Conservation (phyloP, 2,113 vertebrate genomes). For the Archilochus colubris region DNA sequence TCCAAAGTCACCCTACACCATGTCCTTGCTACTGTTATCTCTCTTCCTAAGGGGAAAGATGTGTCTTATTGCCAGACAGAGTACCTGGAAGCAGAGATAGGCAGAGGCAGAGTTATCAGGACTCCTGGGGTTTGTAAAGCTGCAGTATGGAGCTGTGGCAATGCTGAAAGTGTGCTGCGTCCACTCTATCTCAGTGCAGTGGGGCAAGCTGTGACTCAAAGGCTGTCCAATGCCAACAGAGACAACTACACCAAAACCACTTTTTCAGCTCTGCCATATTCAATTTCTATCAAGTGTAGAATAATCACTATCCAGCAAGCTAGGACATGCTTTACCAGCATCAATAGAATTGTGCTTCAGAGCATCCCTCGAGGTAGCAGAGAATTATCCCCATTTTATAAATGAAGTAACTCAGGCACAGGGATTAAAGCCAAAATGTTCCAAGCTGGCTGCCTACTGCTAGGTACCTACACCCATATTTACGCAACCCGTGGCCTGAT, state of each 20-base stretch:
- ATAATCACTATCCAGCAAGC: constrained; percentile 37
- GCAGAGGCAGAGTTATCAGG: not conserved
- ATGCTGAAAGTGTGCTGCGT: not conserved
- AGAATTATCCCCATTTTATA: constrained; percentile 54
- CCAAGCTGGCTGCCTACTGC: constrained; percentile 43
- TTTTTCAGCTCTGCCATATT: constrained; percentile 18
- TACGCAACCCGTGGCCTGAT: constrained; percentile 58
- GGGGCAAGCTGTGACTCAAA: not conserved
- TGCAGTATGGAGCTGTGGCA: not conserved
- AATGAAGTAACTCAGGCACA: constrained; percentile 41
- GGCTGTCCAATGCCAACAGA: not conserved
- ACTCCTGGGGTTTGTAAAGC: not conserved
- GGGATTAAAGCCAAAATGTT: constrained; percentile 57
- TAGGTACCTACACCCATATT: constrained; percentile 52
- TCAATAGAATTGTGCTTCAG: constrained; percentile 34
- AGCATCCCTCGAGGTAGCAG: constrained; percentile 66
- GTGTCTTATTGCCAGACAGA: not conserved
- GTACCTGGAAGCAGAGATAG: not conserved
- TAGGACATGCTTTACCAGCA: constrained; percentile 44
- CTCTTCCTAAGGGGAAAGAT: not conserved
- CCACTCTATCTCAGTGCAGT: not conserved
- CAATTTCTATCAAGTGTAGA: constrained; percentile 36
- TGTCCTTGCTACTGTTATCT: not conserved
- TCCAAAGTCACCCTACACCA: not conserved
- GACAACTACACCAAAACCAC: constrained; percentile 17